Conservation (phyloP, 2,797 vertebrate species). For the Zenarchopterus dispar region DNA sequence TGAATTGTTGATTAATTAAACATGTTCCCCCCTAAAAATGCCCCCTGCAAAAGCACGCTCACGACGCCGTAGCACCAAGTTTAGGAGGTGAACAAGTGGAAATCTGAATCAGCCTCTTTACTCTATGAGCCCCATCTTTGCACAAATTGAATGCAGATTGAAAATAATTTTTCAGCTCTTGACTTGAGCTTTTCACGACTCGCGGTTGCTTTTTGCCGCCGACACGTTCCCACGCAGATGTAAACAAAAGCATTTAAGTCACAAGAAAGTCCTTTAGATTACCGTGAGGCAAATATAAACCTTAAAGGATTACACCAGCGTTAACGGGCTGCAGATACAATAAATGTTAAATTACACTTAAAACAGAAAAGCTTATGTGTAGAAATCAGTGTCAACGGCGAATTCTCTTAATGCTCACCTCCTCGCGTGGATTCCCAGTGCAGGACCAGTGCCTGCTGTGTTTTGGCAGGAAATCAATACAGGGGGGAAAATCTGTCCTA, state of each 20-base stretch:
- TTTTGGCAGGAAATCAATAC: conserved; percentile 99
- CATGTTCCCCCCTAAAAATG: conserved; percentile 45
- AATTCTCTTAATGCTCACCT: conserved; percentile 38
- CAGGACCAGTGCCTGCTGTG: conserved; percentile 96
- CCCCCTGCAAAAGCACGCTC: conserved; percentile 84
- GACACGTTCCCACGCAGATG: conserved; percentile 87
- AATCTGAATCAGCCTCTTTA: conserved; percentile 94
- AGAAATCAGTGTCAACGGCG: conserved; percentile 41
- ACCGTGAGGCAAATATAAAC: conserved; percentile 72
- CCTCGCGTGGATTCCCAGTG: conserved; percentile 73
- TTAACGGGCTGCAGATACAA: conserved; percentile 32
- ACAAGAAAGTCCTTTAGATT: conserved; percentile 81
- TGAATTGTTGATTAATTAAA: conserved; percentile 96
- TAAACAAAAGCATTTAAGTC: conserved; percentile 86
- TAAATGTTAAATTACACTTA: conserved; percentile 23
- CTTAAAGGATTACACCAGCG: conserved; percentile 17
- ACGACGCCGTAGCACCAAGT: conserved; percentile 91
- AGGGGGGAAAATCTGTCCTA: conserved; percentile 97
- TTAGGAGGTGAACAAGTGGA: conserved; percentile 93
- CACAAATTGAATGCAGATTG: conserved; percentile 98
- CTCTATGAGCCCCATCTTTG: conserved; percentile 93
- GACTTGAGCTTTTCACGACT: conserved; percentile 92
- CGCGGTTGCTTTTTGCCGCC: conserved; percentile 87
- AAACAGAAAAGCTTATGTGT: conserved; percentile 27
- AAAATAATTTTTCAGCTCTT: conserved; percentile 98